Base-by-base conservation (phyloP, 2,797 vertebrate species). In the Falco berigora region DNA sequence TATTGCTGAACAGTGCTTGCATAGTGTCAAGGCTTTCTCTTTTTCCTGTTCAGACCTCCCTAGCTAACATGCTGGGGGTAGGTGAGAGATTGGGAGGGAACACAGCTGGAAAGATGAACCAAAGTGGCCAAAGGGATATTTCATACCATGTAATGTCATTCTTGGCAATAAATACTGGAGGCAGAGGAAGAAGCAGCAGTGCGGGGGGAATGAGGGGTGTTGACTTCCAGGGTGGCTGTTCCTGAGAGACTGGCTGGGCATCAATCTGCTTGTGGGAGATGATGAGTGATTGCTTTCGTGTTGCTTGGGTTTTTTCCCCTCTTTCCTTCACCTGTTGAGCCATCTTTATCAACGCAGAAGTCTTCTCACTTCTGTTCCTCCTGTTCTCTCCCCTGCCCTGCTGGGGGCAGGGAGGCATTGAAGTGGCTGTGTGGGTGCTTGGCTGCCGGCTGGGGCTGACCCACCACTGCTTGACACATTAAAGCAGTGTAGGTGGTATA, bases 141-240 rank as follows among this genome's bases (percentile, higher is more conserved):
- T 62, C 83, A 67, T 67, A 19, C 47, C 28, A 9, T 59, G 10
- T 68, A 73, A 19, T 3, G 7, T 44, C 21, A 32, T 71, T 74
- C 72, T 67, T 11, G 4, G 18, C 34, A 67, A 17, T 59, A 50
- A 68, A 88, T 86, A 50, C 12, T 68, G 7, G 50, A 86, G 36
- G 8, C 5, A 75, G 58, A 82, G 32, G 22, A 74, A 64, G 53
- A 66, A 86, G 36, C 2, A 67, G n/a, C 17, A 34, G 8, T 14
- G 24, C 4, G 4, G 21, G 21, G 30, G 22, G 25, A 84, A 30
- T 0, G 2, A 44, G 12, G 21, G 4, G 1, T 58, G 17, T 82
- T 86, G 25, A 11, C 23, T 82, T 83, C 28, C 32, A 68, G 19
- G 25, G 40, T 75, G 58, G 22, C 20, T 79, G 34, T 27, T 91